Base-by-base conservation (phyloP, 2,797 vertebrate species). In the Erethizon dorsatum region DNA sequence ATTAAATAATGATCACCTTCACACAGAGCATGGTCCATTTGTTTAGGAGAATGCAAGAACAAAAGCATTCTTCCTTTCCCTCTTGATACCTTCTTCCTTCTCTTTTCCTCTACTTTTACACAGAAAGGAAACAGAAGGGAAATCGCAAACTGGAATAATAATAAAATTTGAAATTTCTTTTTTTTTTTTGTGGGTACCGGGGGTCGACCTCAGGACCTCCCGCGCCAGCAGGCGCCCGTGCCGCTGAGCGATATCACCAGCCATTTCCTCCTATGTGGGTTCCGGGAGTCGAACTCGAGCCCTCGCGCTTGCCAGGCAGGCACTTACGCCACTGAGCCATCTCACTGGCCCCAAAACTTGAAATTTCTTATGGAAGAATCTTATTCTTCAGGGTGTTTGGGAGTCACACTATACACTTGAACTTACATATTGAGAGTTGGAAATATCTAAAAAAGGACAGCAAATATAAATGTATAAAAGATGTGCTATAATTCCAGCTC, bases 381-480 rank as follows among this genome's bases (percentile, higher is more conserved):
- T 57, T 22, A 90, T 52, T 83, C 59, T 93, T 83, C 22, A 73
- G 24, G 10, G 31, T 73, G 67, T 59, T 28, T 56, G 82, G 33
- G 65, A 91, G 9, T 67, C 88, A 56, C 1, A 69, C 17, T 54
- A 31, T 77, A 50, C 5, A 31, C 37, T 26, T 31, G 11, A 69
- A n/a, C 20, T 90, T 91, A 69, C 77, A 6, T 84, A 24, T 3
- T 50, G 24, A 52, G 47, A 90, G 31, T 24, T 93, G 47, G 56
- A 73, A 80, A 67, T 69, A 47, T 20, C 24, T 88, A n/a, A 95
- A 67, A n/a, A 78, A 65, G 15, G 2, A 79, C 1, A 33, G 18
- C 26, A 47, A 88, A 50, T 28, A 95, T 69, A 33, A 94, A 77
- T 83, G n/a, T 88, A 67, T 63, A 71, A 88, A 77, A 82, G 65